Base-by-base conservation (phyloP, 2,797 vertebrate species). In the Sebastes umbrosus region DNA sequence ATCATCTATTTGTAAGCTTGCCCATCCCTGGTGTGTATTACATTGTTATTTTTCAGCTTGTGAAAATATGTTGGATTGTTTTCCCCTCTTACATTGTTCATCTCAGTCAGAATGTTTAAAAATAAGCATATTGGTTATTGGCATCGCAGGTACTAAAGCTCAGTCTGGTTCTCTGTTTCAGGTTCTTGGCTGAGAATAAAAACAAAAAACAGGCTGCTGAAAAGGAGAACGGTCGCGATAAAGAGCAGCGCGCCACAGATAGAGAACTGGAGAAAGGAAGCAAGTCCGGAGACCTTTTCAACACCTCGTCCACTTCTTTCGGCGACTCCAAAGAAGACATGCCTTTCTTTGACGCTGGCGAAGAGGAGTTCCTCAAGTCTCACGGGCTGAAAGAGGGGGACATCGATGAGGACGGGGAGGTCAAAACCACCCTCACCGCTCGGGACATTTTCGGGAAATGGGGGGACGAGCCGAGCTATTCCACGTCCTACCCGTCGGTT, bases 101-200 rank as follows among this genome's bases (percentile, higher is more conserved):
- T 24, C 63, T 77, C 55, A 20, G 22, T 59, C 34, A 2, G n/a
- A 36, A 39, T 5, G 0, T 22, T 34, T 22, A 32, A 46, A 62
- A 62, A 20, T 18, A 24, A 54, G 20, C 7, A 66, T 5, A 20
- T 55, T 52, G 25, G 36, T 34, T 10, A 6, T 2, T 63, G 20
- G 9, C 0, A 2, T 13, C 16, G 27, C 36, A 8, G 59, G 8
- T 31, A 24, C 54, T 91, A 69, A 88, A 82, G 32, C 59, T 62
- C 5, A 25, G 39, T 63, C 14, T 43, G 67, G 3, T 74, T 84
- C 25, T 92, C 71, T 89, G 57, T 91, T 85, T 79, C 90, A 99
- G 98, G 95, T 99, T 98, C 90, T 88, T 99, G 93, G 97, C 97
- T 73, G 98, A 99, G 68, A 97, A 96, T 92, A 98, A 98, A 94